Evolutionary conservation across 2,797 vertebrate genomes (phyloP), one percentile per base, ranked within the genome.

Genomic region (Lithobates sylvaticus): DNA sequence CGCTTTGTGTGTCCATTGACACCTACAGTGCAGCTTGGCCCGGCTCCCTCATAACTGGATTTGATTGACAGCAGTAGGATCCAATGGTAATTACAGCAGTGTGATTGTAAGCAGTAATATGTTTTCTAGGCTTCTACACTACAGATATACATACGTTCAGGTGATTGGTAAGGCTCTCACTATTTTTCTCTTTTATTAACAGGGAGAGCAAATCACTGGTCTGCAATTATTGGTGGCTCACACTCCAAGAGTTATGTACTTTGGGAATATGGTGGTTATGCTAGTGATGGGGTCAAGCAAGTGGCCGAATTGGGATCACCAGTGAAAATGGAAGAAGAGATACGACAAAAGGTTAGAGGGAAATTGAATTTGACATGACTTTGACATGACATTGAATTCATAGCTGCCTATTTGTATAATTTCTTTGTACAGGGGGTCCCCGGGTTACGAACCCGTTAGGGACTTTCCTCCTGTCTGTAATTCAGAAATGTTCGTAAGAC

Each of bases 251-350:
- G 95, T 88, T 99, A 99, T 0, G 96, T 99, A 86, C 92, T 99
- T 18, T 99, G 98, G 98, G 98, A 99, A 88, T 99, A 98, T 0
- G 98, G 98, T 21, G 97, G 97, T 9, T 95, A 95, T 0, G 91
- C 98, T 12, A 99, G 98, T 0, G 97, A 99, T 1, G 98, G 98
- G 0, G 97, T 99, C 77, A 98, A 97, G 65, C 97, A 98, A 89
- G 96, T 99, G 0, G 97, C 98, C 32, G 98, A 99, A 88, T 86
- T 99, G 91, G 98, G 98, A 1, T 99, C 98, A 5, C 98, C 98
- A 0, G 96, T 99, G 71, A 99, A 99, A 93, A 99, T 99, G 98
- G 98, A 99, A 89, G 98, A 99, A 93, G 98, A 99, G 93, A 99
- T 99, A 91, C 96, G 98, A 61, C 97, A 99, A 80, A 98, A 98